Evolutionary conservation across 1,140 invertebrate species (phyloP).

Genomic region (Cecropterus lyciades): DNA sequence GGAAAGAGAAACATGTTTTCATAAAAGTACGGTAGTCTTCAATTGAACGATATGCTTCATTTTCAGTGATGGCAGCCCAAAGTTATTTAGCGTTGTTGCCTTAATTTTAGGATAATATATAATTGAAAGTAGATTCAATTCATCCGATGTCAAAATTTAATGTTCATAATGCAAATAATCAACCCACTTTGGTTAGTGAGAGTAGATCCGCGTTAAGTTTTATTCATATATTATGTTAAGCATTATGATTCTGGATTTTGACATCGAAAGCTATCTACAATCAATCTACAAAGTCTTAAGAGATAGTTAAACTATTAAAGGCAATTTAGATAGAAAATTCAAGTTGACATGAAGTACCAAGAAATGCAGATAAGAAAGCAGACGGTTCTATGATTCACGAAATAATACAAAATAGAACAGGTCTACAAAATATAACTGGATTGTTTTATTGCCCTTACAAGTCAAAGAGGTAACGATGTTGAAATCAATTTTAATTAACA

Average conservation of each 20-base stretch:
- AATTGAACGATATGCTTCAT: slow-evolving; percentile 81
- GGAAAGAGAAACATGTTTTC: slow-evolving; percentile 78
- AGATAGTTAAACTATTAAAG: slow-evolving; percentile 58
- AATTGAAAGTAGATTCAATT: slow-evolving; percentile 24
- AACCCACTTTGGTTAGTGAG: too few species aligned
- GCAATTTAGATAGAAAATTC: slow-evolving; percentile 59
- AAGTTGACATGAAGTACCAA: slow-evolving; percentile 43
- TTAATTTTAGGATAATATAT: slow-evolving; percentile 34
- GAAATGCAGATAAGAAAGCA: slow-evolving; percentile 44
- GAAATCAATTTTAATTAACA: slow-evolving; percentile 10
- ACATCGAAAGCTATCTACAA: slow-evolving; percentile 30
- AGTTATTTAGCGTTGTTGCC: slow-evolving; percentile 45
- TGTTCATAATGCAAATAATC: neutral
- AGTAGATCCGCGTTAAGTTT: too few species aligned
- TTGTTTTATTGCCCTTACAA: slow-evolving; percentile 1
- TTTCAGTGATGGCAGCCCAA: slow-evolving; percentile 76
- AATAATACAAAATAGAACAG: slow-evolving; percentile 1
- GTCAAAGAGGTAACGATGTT: slow-evolving; percentile 1
- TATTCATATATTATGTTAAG: neutral
- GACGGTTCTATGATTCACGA: slow-evolving; percentile 27
- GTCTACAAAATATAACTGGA: slow-evolving; percentile 11
- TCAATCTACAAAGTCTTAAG: slow-evolving; percentile 50
- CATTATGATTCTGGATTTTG: slow-evolving; percentile 10
- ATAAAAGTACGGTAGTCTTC: slow-evolving; percentile 78
- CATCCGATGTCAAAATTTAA: slow-evolving; percentile 10